Conservation (phyloP, 1,140 invertebrate species). For the Drosophila carrolli region DNA sequence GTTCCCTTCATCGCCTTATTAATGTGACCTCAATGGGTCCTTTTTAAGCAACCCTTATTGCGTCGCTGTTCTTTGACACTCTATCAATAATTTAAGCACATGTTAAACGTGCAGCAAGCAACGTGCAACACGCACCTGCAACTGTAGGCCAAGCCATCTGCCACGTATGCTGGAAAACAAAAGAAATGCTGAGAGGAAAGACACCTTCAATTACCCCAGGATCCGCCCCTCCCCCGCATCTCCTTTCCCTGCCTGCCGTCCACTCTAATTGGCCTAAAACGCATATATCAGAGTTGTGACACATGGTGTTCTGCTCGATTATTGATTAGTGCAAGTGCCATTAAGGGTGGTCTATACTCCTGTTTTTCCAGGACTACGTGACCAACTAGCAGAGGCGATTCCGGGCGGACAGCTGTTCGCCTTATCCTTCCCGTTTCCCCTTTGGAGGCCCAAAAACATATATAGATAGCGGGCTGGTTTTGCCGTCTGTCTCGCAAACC, state of each 20-base stretch:
- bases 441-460: conserved; percentile 24
- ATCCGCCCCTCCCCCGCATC: conserved; percentile 22
- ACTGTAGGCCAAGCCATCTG: conserved; percentile 50
- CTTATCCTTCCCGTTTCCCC: conserved; percentile 41
- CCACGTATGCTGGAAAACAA: conserved; percentile 17
- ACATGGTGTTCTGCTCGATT: conserved; percentile 38
- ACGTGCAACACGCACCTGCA: conserved; percentile 55
- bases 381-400: conserved; percentile 14
- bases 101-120: conserved; percentile 23
- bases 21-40: not conserved
- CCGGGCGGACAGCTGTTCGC: conserved; percentile 63
- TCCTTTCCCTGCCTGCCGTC: not conserved
- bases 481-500: conserved; percentile 17
- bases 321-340: conserved; percentile 76
- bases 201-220: conserved; percentile 44
- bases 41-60: conserved; percentile 16
- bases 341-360: conserved; percentile 39
- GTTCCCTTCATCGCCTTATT: not conserved
- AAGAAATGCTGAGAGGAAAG: conserved; percentile 25
- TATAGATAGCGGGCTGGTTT: conserved; percentile 24
- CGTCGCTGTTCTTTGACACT: conserved; percentile 32
- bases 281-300: conserved; percentile 50
- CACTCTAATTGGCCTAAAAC: conserved; percentile 56
- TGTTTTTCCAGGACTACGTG: conserved; percentile 37
- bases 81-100: conserved; percentile 60